Base-by-base conservation (phyloP, 2,113 vertebrate species). In the Sakesphorus luctuosus region DNA sequence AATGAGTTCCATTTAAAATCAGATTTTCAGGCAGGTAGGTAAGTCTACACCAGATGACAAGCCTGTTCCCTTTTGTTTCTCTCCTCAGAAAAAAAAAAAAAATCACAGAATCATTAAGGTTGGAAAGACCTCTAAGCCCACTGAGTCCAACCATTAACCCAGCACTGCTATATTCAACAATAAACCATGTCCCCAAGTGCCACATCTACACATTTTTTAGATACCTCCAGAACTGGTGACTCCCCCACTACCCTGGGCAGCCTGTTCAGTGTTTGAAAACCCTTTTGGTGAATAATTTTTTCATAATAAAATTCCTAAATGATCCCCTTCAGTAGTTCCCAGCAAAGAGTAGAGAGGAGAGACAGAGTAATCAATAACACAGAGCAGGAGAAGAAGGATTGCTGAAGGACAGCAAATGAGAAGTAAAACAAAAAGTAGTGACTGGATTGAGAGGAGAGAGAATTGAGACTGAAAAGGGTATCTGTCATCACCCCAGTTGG, bases 111-210 rank as follows among this genome's bases (percentile, higher is more conserved):
- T 29, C 1, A 0, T 26, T 62, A 56, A 55, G 11, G 9, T 6
- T 53, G 46, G 4, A 55, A 55, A 62, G 20, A 18, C 3, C 71
- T 43, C 35, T 31, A 65, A 69, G 47, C 10, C 31, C 55, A 17
- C 24, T 0, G 0, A 62, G 46, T 19, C 53, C 69, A 29, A 3
- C 4, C 17, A 2, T 6, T 7, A 28, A 29, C 24, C 38, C 78
- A 89, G n/a, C 47, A 20, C 46, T 38, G 77, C 13, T 28, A 35
- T 46, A 26, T 3, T 5, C 53, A 68, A 53, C 53, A 7, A 29
- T 31, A 36, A 47, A 1, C 16, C 38, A 9, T 6, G 10, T 17
- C 8, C 68, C 53, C 68, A 67, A 2, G 0, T 6, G 68, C 52
- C 58, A 46, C 46, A 46, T 8, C 21, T 2, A 1, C 33, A 2